These are phyloP conservation scores for Ivindomyrus marchei DNA, from an alignment of 2,113 vertebrate genomes.

Conservation along the genomic window DNA sequence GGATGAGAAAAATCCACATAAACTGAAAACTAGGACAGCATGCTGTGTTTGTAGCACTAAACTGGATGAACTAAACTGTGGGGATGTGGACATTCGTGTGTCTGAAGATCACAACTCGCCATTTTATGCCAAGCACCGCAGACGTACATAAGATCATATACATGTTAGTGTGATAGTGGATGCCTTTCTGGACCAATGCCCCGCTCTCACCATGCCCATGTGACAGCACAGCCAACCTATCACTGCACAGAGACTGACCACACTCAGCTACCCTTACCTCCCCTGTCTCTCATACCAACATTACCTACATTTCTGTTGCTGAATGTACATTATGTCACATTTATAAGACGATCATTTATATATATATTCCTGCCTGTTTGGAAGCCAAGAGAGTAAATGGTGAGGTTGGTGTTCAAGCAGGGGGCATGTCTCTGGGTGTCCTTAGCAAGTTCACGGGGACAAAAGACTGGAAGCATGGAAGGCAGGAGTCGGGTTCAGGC, in stretches of 20 bases:
- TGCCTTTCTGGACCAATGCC: background rate
- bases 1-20: background rate
- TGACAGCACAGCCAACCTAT: background rate
- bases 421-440: background rate
- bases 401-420: background rate
- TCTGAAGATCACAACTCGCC: background rate
- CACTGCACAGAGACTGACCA: background rate
- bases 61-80: background rate
- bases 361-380: background rate
- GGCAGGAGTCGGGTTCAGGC: constrained; percentile 3
- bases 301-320: constrained; percentile 33
- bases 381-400: background rate
- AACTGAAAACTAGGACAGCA: background rate
- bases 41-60: background rate
- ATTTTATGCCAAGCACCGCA: background rate
- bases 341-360: constrained; percentile 25
- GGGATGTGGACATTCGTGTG: constrained; percentile 1
- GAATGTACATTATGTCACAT: constrained; percentile 49
- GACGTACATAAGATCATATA: background rate
- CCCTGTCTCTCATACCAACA: background rate
- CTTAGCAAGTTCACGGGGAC: background rate
- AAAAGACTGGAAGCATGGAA: background rate
- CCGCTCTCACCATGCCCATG: background rate
- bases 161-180: background rate
- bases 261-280: background rate